Evolutionary conservation across 2,888 invertebrate species (phyloP).

Genomic region (Idaea aversata): DNA sequence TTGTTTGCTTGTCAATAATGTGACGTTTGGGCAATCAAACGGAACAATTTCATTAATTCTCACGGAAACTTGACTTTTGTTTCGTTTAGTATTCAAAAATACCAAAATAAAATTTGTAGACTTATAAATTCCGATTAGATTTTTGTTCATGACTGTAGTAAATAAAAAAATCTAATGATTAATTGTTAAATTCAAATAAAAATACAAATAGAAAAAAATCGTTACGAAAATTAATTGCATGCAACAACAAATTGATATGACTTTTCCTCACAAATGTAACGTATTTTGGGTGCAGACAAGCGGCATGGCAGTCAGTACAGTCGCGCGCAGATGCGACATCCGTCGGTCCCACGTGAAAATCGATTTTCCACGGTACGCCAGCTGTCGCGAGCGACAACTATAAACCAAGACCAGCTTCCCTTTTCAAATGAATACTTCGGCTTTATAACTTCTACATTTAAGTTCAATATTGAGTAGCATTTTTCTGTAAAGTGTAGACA

Average conservation of each 20-base stretch:
- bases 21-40: conserved; percentile 52
- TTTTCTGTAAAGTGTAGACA: conserved; percentile 22
- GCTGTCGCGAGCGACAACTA: conserved; percentile 75
- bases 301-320: conserved; percentile 50
- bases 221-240: neutral
- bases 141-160: neutral
- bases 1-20: conserved; percentile 48
- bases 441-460: conserved; percentile 35
- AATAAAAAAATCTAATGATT: neutral
- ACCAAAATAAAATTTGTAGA: too few relatives aligned
- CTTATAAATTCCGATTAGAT: too few relatives aligned
- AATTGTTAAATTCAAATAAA: conserved; percentile 2
- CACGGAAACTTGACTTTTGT: conserved; percentile 23
- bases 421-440: conserved; percentile 13
- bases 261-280: conserved; percentile 53
- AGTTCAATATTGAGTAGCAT: conserved; percentile 26
- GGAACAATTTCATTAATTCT: conserved; percentile 45
- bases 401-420: conserved; percentile 39
- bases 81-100: conserved; percentile 13
- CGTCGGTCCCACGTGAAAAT: conserved; percentile 78
- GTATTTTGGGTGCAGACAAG: conserved; percentile 66
- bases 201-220: neutral
- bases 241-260: conserved; percentile 29
- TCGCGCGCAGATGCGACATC: conserved; percentile 76
- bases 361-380: conserved; percentile 79